phyloP scores from a whole-genome alignment of 2,888 invertebrate species.

The Caenorhabditis afra region DNA sequence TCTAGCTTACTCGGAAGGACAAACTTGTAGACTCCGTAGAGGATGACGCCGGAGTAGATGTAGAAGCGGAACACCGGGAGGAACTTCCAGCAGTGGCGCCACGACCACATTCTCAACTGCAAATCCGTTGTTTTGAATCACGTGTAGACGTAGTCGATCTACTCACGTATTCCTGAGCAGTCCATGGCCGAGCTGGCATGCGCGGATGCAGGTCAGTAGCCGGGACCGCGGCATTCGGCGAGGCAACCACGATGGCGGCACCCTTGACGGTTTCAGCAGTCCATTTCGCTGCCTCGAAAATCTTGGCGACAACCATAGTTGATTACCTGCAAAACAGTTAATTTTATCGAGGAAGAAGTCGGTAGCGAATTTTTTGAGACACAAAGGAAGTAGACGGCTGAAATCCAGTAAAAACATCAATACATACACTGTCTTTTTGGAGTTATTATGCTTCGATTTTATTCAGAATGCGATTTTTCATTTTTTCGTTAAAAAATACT shows the following conservation, averaged over 20 bases:
- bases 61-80: conserved; percentile 78
- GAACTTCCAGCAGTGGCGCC: conserved; percentile 78
- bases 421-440: too few species aligned
- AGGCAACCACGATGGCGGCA: conserved; percentile 71
- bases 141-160: not conserved
- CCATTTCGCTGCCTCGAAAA: conserved; percentile 74
- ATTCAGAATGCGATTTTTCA: not conserved
- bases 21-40: conserved; percentile 78
- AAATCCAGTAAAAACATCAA: too few species aligned
- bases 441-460: too few species aligned
- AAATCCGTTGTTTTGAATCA: conserved; percentile 14
- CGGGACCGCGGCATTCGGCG: conserved; percentile 74
- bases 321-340: conserved; percentile 36
- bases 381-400: too few species aligned
- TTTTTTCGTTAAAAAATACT: not conserved
- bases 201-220: conserved; percentile 75
- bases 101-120: conserved; percentile 77
- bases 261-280: conserved; percentile 75
- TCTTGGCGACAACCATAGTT: conserved; percentile 74
- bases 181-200: conserved; percentile 77
- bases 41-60: conserved; percentile 77
- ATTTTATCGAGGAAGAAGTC: not conserved
- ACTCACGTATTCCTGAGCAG: conserved; percentile 76
- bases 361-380: conserved; percentile 2
- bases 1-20: conserved; percentile 73